Evolutionary conservation across 2,797 vertebrate species (phyloP).

Genomic region (Cyclopterus lumpus): DNA sequence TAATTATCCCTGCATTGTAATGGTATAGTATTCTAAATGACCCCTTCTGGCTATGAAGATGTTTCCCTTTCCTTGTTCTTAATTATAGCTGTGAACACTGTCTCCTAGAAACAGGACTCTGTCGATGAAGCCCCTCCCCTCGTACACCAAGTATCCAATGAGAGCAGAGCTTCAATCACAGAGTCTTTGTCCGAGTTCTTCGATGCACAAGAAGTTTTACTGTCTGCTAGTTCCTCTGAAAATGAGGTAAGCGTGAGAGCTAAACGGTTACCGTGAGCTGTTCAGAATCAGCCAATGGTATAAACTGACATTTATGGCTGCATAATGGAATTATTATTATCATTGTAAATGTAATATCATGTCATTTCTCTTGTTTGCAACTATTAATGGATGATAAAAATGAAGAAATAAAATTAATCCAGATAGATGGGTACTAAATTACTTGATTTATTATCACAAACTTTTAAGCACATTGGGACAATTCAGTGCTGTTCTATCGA

Average conservation of each 20-base stretch:
- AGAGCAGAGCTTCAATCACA: slow-evolving; percentile 92
- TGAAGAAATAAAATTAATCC: background rate
- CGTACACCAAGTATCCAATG: slow-evolving; percentile 94
- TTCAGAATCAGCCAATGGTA: background rate
- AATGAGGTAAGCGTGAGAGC: slow-evolving; percentile 89
- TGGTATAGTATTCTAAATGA: slow-evolving; percentile 9
- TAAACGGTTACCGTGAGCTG: slow-evolving; percentile 1
- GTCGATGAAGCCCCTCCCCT: slow-evolving; percentile 86
- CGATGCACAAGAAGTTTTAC: slow-evolving; percentile 96
- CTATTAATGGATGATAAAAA: slow-evolving; percentile 9
- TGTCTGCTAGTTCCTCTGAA: slow-evolving; percentile 97
- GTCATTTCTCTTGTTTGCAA: slow-evolving; percentile 11
- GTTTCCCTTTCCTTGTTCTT: slow-evolving; percentile 20
- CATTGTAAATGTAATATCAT: background rate
- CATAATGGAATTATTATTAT: slow-evolving; percentile 11
- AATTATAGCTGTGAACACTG: slow-evolving; percentile 43
- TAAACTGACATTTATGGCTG: background rate
- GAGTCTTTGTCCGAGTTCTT: slow-evolving; percentile 98
- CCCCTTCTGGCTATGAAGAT: slow-evolving; percentile 4
- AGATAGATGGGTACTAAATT: background rate
- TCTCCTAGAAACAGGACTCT: slow-evolving; percentile 86
- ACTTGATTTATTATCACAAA: background rate
- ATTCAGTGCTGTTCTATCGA: background rate
- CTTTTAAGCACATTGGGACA: slow-evolving; percentile 12
- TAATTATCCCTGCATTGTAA: slow-evolving; percentile 1